A percentile compares a stretch with the other conserved stretches of the same genome.
Conservation (phyloP, 2,113 vertebrate species). For the Ptychochromis oligacanthus region DNA sequence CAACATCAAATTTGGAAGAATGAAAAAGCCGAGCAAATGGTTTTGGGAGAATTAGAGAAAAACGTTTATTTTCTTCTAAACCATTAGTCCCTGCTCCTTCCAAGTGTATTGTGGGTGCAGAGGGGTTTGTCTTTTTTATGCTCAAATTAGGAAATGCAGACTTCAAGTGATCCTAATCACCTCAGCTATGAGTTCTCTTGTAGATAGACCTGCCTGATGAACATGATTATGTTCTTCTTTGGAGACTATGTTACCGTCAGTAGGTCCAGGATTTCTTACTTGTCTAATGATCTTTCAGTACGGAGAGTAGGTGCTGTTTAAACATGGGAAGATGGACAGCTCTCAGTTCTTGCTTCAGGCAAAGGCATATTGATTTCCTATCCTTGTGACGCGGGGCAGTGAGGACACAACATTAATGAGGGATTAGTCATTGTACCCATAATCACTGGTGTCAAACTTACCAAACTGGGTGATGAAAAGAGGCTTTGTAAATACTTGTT, state of each 20-base stretch:
- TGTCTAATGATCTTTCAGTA: constrained; percentile 8
- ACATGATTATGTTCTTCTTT: not conserved
- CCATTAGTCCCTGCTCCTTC: constrained; percentile 26
- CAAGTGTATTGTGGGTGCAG: constrained; percentile 1
- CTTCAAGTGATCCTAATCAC: constrained; percentile 45
- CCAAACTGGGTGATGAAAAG: constrained; percentile 31
- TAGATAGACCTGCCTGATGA: not conserved
- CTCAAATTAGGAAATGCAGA: constrained; percentile 26
- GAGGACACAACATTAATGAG: constrained; percentile 60
- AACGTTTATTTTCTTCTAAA: constrained; percentile 37
- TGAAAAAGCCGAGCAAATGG: constrained; percentile 34
- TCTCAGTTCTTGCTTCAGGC: constrained; percentile 51
- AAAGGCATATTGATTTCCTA: constrained; percentile 64
- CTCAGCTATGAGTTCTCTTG: not conserved
- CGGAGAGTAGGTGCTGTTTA: constrained; percentile 28
- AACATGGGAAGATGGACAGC: constrained; percentile 52
- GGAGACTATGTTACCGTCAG: not conserved
- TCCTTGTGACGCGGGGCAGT: constrained; percentile 28
- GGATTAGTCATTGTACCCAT: constrained; percentile 59
- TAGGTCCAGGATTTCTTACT: constrained; percentile 25
- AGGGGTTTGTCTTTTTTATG: constrained; percentile 31
- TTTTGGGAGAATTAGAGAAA: constrained; percentile 35
- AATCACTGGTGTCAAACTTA: constrained; percentile 55
- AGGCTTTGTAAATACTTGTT: constrained; percentile 53
- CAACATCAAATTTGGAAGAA: constrained; percentile 54